phyloP scores from a whole-genome alignment of 92 coral and sea anemone species.

The Porites evermanni region DNA sequence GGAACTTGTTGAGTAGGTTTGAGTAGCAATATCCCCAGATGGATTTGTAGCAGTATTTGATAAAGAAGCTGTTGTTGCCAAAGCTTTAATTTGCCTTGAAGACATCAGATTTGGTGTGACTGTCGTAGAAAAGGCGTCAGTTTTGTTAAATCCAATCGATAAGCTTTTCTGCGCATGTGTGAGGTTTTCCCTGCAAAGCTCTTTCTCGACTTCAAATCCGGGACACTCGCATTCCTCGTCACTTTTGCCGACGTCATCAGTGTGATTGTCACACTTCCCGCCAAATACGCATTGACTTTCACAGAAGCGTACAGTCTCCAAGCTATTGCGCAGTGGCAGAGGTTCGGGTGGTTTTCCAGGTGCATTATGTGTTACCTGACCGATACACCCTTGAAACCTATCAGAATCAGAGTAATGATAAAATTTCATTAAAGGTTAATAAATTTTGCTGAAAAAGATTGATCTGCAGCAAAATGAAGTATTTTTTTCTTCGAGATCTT shows the following conservation, averaged over 20 bases:
- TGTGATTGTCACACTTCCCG: constrained; percentile 4
- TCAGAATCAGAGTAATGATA: neutral
- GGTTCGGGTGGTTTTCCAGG: constrained; percentile 15
- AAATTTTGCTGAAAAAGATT: neutral
- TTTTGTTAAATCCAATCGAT: neutral
- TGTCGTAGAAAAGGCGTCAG: neutral
- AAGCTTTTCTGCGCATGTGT: neutral
- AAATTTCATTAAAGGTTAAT: constrained; percentile 25
- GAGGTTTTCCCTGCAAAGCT: neutral
- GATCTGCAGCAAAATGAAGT: neutral
- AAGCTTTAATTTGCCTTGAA: neutral
- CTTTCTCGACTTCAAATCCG: constrained; percentile 1
- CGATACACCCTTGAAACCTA: constrained; percentile 52
- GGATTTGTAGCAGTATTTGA: constrained; percentile 2
- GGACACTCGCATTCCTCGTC: constrained; percentile 36
- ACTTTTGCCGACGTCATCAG: constrained; percentile 2
- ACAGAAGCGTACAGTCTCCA: neutral
- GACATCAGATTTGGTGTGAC: neutral
- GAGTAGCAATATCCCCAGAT: neutral
- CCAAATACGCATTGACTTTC: neutral
- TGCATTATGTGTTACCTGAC: constrained; percentile 14
- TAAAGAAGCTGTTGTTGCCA: neutral
- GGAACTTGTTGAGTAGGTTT: neutral
- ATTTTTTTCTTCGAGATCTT: neutral
- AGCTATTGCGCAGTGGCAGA: constrained; percentile 3